Evolutionary conservation across 2,797 vertebrate genomes (phyloP).

Genomic region (Gorsachius magnificus): DNA sequence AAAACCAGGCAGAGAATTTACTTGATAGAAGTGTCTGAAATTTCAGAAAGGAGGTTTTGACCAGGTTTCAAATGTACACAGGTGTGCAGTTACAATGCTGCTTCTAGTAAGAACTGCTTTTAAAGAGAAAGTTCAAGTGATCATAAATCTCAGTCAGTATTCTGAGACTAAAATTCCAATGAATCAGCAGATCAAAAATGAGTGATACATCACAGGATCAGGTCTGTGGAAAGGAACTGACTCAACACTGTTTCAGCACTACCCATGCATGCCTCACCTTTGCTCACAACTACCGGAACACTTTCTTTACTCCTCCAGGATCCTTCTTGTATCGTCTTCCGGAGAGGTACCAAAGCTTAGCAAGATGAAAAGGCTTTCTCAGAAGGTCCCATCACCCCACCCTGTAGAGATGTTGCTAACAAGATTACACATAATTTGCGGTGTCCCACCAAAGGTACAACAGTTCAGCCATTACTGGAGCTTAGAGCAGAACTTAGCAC

Average conservation of each 20-base stretch:
- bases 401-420: not conserved
- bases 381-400: not conserved
- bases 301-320: not conserved
- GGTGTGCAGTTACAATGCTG: not conserved
- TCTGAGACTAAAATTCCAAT: not conserved
- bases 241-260: not conserved
- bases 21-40: not conserved
- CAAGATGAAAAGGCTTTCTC: not conserved
- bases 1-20: not conserved
- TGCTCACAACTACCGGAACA: not conserved
- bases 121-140: not conserved
- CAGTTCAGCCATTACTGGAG: not conserved
- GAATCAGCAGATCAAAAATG: not conserved
- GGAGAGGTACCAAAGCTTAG: not conserved
- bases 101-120: not conserved
- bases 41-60: not conserved
- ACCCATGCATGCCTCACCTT: not conserved
- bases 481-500: not conserved
- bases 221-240: not conserved
- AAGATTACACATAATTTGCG: not conserved
- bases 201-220: not conserved
- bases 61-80: not conserved
- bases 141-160: not conserved
- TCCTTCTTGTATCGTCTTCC: not conserved
- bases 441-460: not conserved